Conservation (phyloP, 2,113 vertebrate genomes). For the Synodontis membranacea region DNA sequence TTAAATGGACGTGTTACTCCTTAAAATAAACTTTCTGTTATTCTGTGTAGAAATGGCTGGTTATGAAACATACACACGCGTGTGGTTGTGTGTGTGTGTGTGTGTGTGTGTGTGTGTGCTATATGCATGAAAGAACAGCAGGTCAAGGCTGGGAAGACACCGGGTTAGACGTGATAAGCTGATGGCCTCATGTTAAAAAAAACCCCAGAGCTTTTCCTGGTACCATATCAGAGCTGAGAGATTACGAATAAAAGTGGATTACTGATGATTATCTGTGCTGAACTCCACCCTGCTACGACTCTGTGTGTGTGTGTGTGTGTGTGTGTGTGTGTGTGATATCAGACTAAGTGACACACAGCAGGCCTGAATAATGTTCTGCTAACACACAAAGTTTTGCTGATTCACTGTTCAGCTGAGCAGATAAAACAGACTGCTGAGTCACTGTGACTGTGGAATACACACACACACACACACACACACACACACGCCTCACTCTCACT, state of each 20-base stretch:
- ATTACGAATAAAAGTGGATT: not conserved
- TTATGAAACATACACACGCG: too few species aligned
- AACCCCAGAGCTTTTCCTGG: too few species aligned
- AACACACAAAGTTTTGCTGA: slow-evolving; percentile 34
- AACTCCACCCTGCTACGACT: not conserved
- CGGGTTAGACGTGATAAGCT: not conserved
- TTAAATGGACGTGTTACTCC: too few species aligned
- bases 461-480: slow-evolving; percentile 3
- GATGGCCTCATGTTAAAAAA: not conserved
- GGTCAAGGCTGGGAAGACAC: not conserved
- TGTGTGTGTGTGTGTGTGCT: not conserved
- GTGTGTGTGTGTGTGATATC: not conserved
- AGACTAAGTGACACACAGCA: not conserved
- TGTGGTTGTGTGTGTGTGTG: not conserved
- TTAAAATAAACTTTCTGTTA: too few species aligned
- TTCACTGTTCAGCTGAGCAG: slow-evolving; percentile 18
- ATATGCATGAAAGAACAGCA: not conserved
- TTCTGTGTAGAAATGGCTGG: too few species aligned
- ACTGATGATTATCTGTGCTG: not conserved
- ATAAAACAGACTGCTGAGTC: slow-evolving; percentile 48
- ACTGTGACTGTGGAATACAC: slow-evolving; percentile 44
- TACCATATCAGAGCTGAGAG: not conserved
- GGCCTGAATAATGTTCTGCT: slow-evolving; percentile 2
- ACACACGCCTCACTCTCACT: not conserved
- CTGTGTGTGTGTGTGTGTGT: slow-evolving; percentile 12